These are phyloP conservation scores for Morbakka virulenta DNA, from an alignment of 30 jellyfish, hydroid and myxozoan species.

Conservation along the genomic window DNA sequence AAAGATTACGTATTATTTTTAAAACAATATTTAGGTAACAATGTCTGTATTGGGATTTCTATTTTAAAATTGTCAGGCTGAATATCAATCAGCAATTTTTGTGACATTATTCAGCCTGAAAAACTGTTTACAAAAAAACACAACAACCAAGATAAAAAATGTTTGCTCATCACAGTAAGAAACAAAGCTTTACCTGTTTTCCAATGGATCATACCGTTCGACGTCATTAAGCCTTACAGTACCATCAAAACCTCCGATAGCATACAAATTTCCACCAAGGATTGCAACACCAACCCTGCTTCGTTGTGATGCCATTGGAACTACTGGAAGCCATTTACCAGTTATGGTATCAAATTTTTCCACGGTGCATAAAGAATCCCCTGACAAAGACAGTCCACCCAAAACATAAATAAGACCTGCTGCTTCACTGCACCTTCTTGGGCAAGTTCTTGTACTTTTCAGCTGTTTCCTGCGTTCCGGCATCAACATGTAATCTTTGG, in stretches of 20 bases:
- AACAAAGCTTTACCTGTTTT: conserved; percentile 77
- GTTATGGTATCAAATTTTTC: conserved; percentile 87
- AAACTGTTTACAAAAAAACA: too few species aligned
- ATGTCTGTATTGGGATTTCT: too few species aligned
- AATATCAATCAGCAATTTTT: too few species aligned
- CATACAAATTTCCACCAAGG: conserved; percentile 82
- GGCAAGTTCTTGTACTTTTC: conserved; percentile 74
- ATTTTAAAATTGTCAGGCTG: too few species aligned
- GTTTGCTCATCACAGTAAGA: too few species aligned
- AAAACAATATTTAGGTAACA: too few species aligned
- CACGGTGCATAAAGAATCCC: conserved; percentile 94
- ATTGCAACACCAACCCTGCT: conserved; percentile 97
- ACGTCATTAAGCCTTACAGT: conserved; percentile 91
- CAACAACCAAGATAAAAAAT: too few species aligned
- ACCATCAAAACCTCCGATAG: conserved; percentile 99
- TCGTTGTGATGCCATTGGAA: conserved; percentile 96
- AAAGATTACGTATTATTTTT: too few species aligned
- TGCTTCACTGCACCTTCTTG: conserved; percentile 96
- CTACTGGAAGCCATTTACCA: conserved; percentile 90
- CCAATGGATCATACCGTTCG: conserved; percentile 75
- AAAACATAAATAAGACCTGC: conserved; percentile 93
- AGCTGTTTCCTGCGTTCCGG: conserved; percentile 95
- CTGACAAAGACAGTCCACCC: conserved; percentile 96
- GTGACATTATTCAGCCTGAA: too few species aligned
- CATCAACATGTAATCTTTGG: conserved; percentile 95